These are phyloP conservation scores for Drosophila novamexicana DNA, from an alignment of 1,140 invertebrate species.

Conservation along the genomic window DNA sequence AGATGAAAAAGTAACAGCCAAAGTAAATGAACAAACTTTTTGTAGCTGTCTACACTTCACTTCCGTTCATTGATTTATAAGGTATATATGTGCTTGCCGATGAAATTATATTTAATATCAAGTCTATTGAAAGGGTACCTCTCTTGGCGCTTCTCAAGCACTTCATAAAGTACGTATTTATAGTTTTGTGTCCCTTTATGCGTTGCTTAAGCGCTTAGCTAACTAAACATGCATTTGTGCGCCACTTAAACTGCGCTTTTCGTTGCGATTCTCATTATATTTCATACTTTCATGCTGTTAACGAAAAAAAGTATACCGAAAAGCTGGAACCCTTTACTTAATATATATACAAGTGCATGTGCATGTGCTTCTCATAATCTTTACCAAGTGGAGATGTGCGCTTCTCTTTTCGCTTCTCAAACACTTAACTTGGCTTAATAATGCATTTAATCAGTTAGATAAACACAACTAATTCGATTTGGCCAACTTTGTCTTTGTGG, in stretches of 20 bases:
- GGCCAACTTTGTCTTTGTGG: conserved; percentile 47
- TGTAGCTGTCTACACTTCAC: conserved; percentile 27
- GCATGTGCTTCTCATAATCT: background rate
- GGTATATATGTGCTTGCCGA: conserved; percentile 4
- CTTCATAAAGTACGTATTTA: background rate
- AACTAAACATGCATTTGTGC: background rate
- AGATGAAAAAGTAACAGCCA: background rate
- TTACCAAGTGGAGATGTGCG: background rate
- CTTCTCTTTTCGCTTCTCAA: background rate
- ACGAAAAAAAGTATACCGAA: too few relatives aligned
- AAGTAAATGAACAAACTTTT: conserved; percentile 3
- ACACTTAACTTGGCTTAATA: conserved; percentile 38
- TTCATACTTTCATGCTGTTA: too few relatives aligned
- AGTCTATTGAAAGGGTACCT: background rate
- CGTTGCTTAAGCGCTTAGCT: background rate
- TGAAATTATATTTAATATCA: conserved; percentile 4
- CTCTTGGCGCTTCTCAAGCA: background rate
- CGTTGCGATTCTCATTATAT: background rate
- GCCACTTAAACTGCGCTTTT: background rate
- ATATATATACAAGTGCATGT: too few relatives aligned
- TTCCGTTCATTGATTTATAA: conserved; percentile 43
- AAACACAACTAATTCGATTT: conserved; percentile 75
- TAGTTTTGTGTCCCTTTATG: background rate
- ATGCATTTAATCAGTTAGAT: conserved; percentile 63
- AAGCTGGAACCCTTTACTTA: too few relatives aligned